Evolutionary conservation across 1,140 invertebrate genomes (phyloP), one percentile per base, ranked within the genome.

Genomic region (Camponotus vicinus): DNA sequence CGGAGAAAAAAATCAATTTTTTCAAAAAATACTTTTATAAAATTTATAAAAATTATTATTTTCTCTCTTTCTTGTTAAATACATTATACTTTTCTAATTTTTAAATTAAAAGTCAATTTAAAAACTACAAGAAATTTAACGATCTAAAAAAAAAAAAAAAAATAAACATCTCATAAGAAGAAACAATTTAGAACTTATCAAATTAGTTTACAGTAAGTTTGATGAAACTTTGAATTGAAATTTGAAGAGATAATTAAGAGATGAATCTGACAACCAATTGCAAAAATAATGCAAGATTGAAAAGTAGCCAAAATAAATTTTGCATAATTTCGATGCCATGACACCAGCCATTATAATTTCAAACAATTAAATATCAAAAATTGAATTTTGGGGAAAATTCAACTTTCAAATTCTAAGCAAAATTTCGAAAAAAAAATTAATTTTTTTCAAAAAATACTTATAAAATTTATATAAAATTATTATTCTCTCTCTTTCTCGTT

Each of bases 201-300:
- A 49, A 27, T 27, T 27, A 66, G 6, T 45, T 45, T 18, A 40
- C 9, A 3, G n/a, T 11, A 52, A 78, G 13, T 66, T 18, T 21
- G 9, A 13, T 7, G 13, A 13, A 69, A 80, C 21, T 70, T 57
- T 42, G 8, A 59, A 59, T 59, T 32, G 27, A 70, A 40, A 69
- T 37, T 49, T 64, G 7, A 57, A 40, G 5, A 66, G 9, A 59
- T 2, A 70, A 21, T 42, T 42, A 52, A 52, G 15, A 49, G 6
- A 9, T 13, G 6, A 13, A 34, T 42, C 15, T 27, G 27, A 57
- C 15, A 59, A 37, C 27, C 15, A 32, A n/a, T 8, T 37, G 18
- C 3, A 45, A 83, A 57, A 75, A 75, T 8, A 42, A 82, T n/a
- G 8, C 8, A 8, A 63, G 13, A 45, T n/a, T 49, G 9, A 57